Conservation (phyloP, 1,140 invertebrate species). For the Stenopsyche tienmushanensis region DNA sequence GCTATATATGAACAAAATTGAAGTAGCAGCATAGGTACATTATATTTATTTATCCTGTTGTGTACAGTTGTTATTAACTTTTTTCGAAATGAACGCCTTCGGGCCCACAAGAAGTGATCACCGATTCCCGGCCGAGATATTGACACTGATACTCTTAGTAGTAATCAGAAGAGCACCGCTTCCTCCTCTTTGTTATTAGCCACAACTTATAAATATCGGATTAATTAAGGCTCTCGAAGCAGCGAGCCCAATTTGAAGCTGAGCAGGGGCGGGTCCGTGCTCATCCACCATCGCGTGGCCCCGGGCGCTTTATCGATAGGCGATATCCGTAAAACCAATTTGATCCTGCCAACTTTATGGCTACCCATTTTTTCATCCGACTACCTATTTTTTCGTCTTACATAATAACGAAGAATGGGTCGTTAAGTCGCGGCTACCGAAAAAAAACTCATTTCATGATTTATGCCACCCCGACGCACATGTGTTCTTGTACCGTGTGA, state of each 20-base stretch:
- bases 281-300: conserved; percentile 2
- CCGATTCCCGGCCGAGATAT: conserved; percentile 31
- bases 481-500: conserved; percentile 34
- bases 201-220: conserved; percentile 40
- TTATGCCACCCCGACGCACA: conserved; percentile 31
- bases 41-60: not conserved
- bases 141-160: conserved; percentile 37
- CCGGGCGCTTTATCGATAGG: conserved; percentile 28
- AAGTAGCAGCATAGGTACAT: too few relatives aligned
- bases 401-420: conserved; percentile 39
- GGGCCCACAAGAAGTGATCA: not conserved
- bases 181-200: conserved; percentile 30
- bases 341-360: conserved; percentile 38
- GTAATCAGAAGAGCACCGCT: conserved; percentile 27
- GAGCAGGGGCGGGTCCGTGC: conserved; percentile 26
- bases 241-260: conserved; percentile 18
- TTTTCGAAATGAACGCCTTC: not conserved
- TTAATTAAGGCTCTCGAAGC: conserved; percentile 38
- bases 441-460: conserved; percentile 40
- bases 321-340: conserved; percentile 40
- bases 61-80: conserved; percentile 15
- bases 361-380: conserved; percentile 35
- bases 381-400: conserved; percentile 36
- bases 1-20: too few relatives aligned
- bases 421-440: conserved; percentile 38